Base-by-base conservation (phyloP, 2,888 invertebrate species). In the Oithona nana region DNA sequence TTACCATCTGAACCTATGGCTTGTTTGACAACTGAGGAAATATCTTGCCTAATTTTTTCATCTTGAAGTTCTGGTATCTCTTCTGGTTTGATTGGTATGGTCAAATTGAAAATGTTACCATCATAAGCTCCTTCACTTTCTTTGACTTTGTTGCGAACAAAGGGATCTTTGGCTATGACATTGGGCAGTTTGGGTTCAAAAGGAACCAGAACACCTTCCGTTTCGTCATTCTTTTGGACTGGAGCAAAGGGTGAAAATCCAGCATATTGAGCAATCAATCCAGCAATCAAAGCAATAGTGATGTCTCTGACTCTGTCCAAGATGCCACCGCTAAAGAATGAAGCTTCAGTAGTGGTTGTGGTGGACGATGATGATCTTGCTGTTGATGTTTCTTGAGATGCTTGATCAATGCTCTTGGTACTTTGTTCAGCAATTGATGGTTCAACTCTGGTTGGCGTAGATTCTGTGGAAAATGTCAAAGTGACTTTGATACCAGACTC, bases 81-180 rank as follows among this genome's bases (percentile, higher is more conserved):
- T 16, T 39, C 39, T 16, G 6, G 8, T 16, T 39, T 6, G 39
- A 39, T 39, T 6, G 57, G 57, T n/a, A 57, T 57, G 13, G 57
- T 57, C n/a, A 57, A 29, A 29, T 57, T 57, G 28, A 28, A 28
- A 22, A 28, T 28, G 20, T 57, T 57, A 28, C 28, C 57, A 57
- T 57, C 26, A 29, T 29, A 57, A 2, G 28, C 57, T 2, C 24
- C 28, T 2, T 28, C 57, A 3, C 28, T 57, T 20, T 57, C 57
- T 57, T 57, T n/a, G 28, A 57, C 28, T 28, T 57, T 57, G 3
- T 20, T 26, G 26, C 54, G 54, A 20, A 24, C 54, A 54, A 54
- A 54, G 3, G 54, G 54, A 54, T 54, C 54, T 22, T 54, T 20
- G 2, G 54, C 24, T 24, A 24, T 54, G 8, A 26, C 13, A 3